Evolutionary conservation across 1,140 invertebrate species (phyloP).

Genomic region (Zeugodacus cucurbitae): DNA sequence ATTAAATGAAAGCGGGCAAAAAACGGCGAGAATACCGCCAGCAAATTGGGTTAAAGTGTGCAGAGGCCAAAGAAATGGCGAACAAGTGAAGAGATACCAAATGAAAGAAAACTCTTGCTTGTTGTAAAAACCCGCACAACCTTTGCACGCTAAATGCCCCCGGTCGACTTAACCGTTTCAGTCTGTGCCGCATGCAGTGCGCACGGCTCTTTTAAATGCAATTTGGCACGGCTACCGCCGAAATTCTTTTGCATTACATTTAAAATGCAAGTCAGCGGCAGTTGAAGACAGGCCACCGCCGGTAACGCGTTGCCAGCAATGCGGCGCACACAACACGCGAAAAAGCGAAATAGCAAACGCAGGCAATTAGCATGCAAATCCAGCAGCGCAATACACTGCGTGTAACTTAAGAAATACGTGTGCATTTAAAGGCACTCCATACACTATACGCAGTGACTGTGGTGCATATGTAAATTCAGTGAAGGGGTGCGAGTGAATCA

Average conservation of each 20-base stretch:
- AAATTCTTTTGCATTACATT: neutral
- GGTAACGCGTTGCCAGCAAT: neutral
- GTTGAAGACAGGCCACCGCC: neutral
- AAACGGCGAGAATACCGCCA: neutral
- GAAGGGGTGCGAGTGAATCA: neutral
- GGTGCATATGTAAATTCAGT: no score
- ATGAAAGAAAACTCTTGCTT: neutral
- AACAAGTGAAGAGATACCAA: neutral
- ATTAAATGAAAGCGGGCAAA: slow-evolving; percentile 1
- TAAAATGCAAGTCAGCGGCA: slow-evolving; percentile 22
- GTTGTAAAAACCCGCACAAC: neutral
- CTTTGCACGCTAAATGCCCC: neutral
- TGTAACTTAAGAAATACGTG: slow-evolving; percentile 16
- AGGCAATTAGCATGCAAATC: slow-evolving; percentile 36
- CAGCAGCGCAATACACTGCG: neutral
- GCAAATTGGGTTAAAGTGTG: slow-evolving; percentile 29
- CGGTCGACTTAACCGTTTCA: slow-evolving; percentile 17
- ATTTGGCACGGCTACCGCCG: neutral
- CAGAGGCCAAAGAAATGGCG: neutral
- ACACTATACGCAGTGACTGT: neutral
- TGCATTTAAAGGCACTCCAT: neutral
- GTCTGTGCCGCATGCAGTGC: neutral
- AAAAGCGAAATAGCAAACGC: neutral
- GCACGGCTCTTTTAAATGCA: slow-evolving; percentile 32
- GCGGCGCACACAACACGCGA: neutral